These are phyloP conservation scores for Cheilosia grossa DNA, from an alignment of 2,888 invertebrate genomes.

Conservation along the genomic window DNA sequence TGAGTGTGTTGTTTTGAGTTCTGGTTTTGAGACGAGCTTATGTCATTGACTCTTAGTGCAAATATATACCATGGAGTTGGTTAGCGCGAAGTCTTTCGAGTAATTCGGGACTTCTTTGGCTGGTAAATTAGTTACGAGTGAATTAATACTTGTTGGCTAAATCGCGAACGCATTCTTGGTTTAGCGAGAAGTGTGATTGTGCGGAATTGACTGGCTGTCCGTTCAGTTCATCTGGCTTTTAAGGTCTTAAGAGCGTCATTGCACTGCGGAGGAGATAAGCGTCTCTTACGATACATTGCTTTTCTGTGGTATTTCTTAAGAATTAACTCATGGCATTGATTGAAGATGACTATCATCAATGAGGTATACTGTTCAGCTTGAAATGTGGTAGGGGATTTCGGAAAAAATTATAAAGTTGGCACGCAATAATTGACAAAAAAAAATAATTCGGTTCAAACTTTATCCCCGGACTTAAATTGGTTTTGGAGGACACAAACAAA, in stretches of 20 bases:
- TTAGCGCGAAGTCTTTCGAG: slow-evolving; percentile 12
- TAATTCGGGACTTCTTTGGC: slow-evolving; percentile 34
- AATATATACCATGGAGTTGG: slow-evolving; percentile 21
- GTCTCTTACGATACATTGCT: no score
- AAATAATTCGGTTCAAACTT: no score
- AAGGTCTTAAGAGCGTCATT: background rate
- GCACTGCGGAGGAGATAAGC: background rate
- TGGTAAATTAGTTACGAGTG: slow-evolving; percentile 48
- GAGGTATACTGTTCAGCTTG: no score
- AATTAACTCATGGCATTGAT: background rate
- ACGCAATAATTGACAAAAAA: no score
- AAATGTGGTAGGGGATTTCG: no score
- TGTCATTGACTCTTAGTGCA: slow-evolving; percentile 65
- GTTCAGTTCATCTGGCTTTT: background rate
- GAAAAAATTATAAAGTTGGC: no score
- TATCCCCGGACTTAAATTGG: no score
- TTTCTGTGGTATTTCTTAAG: background rate
- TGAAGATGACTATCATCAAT: no score
- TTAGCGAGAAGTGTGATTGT: background rate
- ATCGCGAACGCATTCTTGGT: background rate
- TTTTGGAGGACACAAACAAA: no score
- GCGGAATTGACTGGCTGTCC: background rate
- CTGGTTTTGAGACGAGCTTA: slow-evolving; percentile 52
- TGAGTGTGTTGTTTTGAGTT: slow-evolving; percentile 10
- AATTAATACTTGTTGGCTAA: slow-evolving; percentile 12